Percentiles rank a stretch among this genome's conserved stretches.
Conservation (phyloP, 2,113 vertebrate genomes). For the Panurus biarmicus region DNA sequence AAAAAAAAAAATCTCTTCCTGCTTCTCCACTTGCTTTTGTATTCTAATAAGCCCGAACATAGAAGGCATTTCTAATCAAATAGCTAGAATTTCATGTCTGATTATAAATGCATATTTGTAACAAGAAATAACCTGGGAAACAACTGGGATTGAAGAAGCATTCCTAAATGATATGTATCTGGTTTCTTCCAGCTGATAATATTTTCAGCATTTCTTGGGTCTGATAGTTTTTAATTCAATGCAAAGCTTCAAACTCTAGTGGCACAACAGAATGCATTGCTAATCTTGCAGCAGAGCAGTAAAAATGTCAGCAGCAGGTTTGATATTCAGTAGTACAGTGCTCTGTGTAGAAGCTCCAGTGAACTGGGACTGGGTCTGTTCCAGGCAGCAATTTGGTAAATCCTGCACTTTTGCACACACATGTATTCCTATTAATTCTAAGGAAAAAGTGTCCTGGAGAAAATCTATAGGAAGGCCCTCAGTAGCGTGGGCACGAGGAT, state of each 20-base stretch:
- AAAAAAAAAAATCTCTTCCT: not conserved
- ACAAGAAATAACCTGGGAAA: constrained; percentile 36
- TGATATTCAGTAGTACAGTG: not conserved
- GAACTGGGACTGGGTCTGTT: not conserved
- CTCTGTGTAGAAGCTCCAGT: not conserved
- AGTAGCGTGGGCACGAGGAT: rapidly evolving
- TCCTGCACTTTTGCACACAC: not conserved
- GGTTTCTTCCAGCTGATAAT: not conserved
- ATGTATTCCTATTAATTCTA: not conserved
- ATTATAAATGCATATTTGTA: constrained; percentile 10
- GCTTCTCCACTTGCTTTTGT: constrained; percentile 10
- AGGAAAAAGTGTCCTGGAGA: not conserved
- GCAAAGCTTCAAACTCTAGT: not conserved
- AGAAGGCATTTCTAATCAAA: not conserved
- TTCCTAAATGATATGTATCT: constrained; percentile 5
- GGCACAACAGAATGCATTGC: not conserved
- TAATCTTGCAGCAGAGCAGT: not conserved
- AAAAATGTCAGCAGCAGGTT: not conserved
- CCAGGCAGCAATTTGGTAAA: not conserved
- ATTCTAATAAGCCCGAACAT: constrained; percentile 11
- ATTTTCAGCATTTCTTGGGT: constrained; percentile 1
- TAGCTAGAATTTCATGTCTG: constrained; percentile 16
- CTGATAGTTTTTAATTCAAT: not conserved
- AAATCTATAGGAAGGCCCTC: not conserved
- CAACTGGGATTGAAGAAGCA: not conserved